phyloP scores from a whole-genome alignment of 2,888 invertebrate genomes.

The Erynnis tages region DNA sequence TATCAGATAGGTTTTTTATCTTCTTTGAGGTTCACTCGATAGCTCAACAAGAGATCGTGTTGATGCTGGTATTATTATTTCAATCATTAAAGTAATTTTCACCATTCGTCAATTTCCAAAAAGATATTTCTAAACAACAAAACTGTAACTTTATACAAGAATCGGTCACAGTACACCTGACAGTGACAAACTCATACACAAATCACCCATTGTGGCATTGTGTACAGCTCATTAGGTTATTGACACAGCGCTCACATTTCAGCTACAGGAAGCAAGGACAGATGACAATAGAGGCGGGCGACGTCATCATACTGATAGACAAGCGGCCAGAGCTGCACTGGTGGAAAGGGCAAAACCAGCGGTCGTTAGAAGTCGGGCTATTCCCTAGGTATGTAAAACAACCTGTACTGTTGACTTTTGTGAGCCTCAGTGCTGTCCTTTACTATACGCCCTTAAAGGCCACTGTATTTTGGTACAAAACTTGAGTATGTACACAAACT shows the following conservation, averaged over 20 bases:
- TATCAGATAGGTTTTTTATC: no score
- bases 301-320: slow-evolving; percentile 93
- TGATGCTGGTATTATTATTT: no score
- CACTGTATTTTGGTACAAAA: neutral
- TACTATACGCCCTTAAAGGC: no score
- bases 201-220: neutral
- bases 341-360: slow-evolving; percentile 98
- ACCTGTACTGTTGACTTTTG: no score
- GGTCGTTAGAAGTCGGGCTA: slow-evolving; percentile 92
- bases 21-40: no score
- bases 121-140: no score
- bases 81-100: no score
- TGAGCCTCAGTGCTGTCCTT: no score
- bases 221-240: neutral
- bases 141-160: no score
- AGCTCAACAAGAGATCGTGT: no score
- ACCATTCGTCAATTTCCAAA: no score
- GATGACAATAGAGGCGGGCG: slow-evolving; percentile 89
- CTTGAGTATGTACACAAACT: no score
- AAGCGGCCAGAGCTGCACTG: slow-evolving; percentile 93
- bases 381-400: slow-evolving; percentile 95
- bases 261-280: slow-evolving; percentile 83
- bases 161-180: neutral
- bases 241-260: slow-evolving; percentile 14
- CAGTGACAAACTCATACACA: neutral